A percentile compares a stretch with the other conserved stretches of the same genome.
These are phyloP conservation scores for Eulithis testata DNA, from an alignment of 2,888 invertebrate species.

Conservation along the genomic window DNA sequence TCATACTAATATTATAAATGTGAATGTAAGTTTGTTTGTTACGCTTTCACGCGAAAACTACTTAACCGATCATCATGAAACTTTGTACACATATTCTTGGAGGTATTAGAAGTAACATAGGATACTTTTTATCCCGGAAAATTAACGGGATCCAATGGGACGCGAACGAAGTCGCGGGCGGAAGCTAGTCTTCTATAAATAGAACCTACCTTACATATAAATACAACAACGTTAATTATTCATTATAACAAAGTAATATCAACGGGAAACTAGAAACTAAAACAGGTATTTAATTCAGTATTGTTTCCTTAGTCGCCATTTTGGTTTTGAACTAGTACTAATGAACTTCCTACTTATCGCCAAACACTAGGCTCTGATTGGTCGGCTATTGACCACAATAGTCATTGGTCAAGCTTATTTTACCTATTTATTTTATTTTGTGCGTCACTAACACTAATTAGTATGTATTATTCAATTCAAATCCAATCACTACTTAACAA, in stretches of 20 bases:
- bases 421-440: constrained; percentile 24
- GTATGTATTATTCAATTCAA: constrained; percentile 9
- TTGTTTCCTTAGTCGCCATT: constrained; percentile 36
- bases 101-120: too few species aligned
- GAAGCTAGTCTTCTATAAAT: too few species aligned
- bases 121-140: too few species aligned
- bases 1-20: too few species aligned
- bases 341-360: constrained; percentile 16
- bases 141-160: too few species aligned
- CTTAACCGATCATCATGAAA: too few species aligned
- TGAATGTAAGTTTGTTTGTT: too few species aligned
- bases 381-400: constrained; percentile 23
- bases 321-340: constrained; percentile 31
- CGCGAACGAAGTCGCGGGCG: too few species aligned
- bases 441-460: constrained; percentile 19
- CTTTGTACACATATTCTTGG: too few species aligned
- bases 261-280: constrained; percentile 2
- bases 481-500: neutral
- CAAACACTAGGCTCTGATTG: constrained; percentile 25
- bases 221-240: too few species aligned
- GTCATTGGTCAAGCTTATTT: constrained; percentile 31
- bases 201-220: too few species aligned
- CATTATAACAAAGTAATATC: neutral
- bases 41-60: too few species aligned
- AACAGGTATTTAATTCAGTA: constrained; percentile 14